A percentile compares a stretch with the other conserved stretches of the same genome.
phyloP scores from a whole-genome alignment of 1,140 invertebrate species.

The Tetranychus urticae region DNA sequence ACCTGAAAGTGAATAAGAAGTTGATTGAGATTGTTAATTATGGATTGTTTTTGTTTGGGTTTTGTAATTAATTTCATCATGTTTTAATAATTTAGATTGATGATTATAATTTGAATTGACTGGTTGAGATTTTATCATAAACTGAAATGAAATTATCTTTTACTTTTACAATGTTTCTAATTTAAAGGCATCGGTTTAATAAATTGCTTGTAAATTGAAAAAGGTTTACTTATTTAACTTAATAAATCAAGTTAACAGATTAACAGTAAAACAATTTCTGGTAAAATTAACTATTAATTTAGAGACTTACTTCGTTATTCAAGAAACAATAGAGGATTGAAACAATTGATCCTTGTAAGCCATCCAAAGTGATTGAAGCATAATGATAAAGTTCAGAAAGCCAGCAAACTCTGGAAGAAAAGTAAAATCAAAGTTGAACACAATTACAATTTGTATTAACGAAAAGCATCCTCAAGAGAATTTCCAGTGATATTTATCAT shows the following conservation, averaged over 20 bases:
- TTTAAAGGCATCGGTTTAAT: not conserved
- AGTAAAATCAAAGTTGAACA: too few relatives aligned
- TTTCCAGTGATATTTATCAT: too few relatives aligned
- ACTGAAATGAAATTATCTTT: too few relatives aligned
- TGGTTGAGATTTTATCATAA: too few relatives aligned
- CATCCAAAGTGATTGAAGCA: constrained; percentile 6
- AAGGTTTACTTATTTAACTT: not conserved
- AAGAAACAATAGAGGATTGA: constrained; percentile 10
- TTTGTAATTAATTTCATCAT: not conserved
- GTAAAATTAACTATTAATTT: not conserved
- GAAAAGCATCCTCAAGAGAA: not conserved
- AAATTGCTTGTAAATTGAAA: not conserved
- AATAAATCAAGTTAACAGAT: not conserved
- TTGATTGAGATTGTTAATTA: not conserved
- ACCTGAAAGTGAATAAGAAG: not conserved
- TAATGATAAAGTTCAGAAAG: constrained; percentile 9
- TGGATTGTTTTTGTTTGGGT: not conserved
- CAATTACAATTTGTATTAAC: not conserved
- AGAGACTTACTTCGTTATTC: constrained; percentile 7
- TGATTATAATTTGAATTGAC: too few relatives aligned
- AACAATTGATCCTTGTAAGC: constrained; percentile 8
- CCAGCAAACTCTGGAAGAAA: constrained; percentile 5
- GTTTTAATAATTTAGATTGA: too few relatives aligned
- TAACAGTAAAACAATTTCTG: not conserved
- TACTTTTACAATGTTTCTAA: too few relatives aligned